Evolutionary conservation across 2,888 invertebrate species (phyloP).

Genomic region (Mythimna lalbum): DNA sequence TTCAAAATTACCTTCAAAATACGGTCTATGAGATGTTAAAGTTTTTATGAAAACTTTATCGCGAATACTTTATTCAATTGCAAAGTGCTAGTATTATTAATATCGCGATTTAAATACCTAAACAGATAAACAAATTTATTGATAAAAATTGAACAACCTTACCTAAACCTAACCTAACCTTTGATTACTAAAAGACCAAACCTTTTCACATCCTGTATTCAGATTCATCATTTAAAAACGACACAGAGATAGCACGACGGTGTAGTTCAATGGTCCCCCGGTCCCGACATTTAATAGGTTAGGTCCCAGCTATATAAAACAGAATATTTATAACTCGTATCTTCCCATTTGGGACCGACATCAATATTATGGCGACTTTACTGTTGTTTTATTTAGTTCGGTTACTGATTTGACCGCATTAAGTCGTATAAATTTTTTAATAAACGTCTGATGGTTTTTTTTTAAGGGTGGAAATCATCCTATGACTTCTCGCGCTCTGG

Average conservation of each 20-base stretch:
- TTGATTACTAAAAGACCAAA: background rate
- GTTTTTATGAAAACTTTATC: too few species aligned
- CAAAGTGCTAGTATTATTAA: too few species aligned
- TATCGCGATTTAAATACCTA: too few species aligned
- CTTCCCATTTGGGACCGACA: slow-evolving; percentile 37
- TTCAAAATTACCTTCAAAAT: too few species aligned
- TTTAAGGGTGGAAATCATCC: too few species aligned
- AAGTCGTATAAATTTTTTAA: slow-evolving; percentile 14
- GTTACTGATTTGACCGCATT: slow-evolving; percentile 18
- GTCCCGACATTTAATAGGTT: slow-evolving; percentile 20
- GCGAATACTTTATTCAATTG: too few species aligned
- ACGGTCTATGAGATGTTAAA: too few species aligned
- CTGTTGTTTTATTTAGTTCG: slow-evolving; percentile 45
- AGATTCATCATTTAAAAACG: background rate
- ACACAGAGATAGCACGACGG: background rate
- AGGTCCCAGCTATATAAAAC: slow-evolving; percentile 26
- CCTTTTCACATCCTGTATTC: background rate
- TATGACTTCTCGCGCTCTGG: too few species aligned
- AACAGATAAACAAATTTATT: too few species aligned
- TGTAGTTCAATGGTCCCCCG: slow-evolving; percentile 17
- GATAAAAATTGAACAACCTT: too few species aligned
- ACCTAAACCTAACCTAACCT: too few species aligned
- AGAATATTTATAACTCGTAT: slow-evolving; percentile 44
- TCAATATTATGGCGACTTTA: slow-evolving; percentile 37
- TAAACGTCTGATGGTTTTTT: too few species aligned